Base-by-base conservation (phyloP, 2,888 invertebrate species). In the Halictus ligatus region DNA sequence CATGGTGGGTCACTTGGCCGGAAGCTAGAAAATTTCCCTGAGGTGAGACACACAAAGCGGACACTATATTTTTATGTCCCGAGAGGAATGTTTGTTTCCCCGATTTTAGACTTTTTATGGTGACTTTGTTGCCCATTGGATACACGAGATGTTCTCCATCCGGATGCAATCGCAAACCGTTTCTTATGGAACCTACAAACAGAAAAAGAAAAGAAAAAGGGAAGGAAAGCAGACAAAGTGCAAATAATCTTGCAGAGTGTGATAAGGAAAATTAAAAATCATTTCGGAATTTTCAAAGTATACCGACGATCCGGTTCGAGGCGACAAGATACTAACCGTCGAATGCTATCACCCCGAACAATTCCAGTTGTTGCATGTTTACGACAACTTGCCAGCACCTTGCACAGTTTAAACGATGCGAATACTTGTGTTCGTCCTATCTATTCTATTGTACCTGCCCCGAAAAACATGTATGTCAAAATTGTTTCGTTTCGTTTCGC, bases 1-100 rank as follows among this genome's bases (percentile, higher is more conserved):
- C 99, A 95, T 98, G 98, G 93, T 98, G 98, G 93, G 98, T 99
- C 64, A 97, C 97, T 95, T 99, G 98, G 0, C 99, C 99, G 0
- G 99, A 98, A 8, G 98, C 99, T 64, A 99, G 96, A 92, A 96
- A 98, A 40, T 97, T 97, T 43, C 99, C 98, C 90, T 96, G 95
- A 0, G 96, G 96, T 15, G 99, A 99, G 18, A 98, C 94, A 75
- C 97, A 97, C 40, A 98, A 96, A 2, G 98, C 96, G 0, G 98
- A 97, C 75, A 98, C 97, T 48, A 97, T 96, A 94, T 98, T 98
- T 0, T 97, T 97, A 92, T 98, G 98, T 0, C 98, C 98, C 40
- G 96, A 96, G 46, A 98, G 96, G 94, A 98, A 98, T 81, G 95
- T 95, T 95, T 98, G 98, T 91, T 96, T 96, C 92, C 97, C 97